phyloP scores from a whole-genome alignment of 2,797 vertebrate genomes.

The Sebastes matsubarae region DNA sequence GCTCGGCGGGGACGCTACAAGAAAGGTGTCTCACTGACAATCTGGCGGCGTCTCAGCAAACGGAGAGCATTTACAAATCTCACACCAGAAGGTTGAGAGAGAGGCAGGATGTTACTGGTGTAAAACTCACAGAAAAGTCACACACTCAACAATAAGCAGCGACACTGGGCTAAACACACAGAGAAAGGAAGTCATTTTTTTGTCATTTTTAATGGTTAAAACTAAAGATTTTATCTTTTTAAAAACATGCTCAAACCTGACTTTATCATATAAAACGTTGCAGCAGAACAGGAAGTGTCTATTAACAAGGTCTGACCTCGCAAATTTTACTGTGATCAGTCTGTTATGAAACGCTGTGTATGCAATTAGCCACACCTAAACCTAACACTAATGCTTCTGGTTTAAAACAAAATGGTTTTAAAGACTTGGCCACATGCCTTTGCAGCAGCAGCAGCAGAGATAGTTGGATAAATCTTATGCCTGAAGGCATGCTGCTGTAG shows the following conservation, averaged over 20 bases:
- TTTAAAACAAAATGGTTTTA: conserved; percentile 15
- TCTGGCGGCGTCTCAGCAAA: conserved; percentile 60
- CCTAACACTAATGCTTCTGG: conserved; percentile 34
- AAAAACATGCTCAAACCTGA: neutral
- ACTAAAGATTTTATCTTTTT: neutral
- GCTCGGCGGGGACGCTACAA: conserved; percentile 45
- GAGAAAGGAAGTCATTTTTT: neutral
- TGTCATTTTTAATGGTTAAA: conserved; percentile 2
- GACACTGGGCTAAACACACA: conserved; percentile 1
- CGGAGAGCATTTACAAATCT: conserved; percentile 67
- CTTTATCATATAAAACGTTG: neutral
- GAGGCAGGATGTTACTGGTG: conserved; percentile 54
- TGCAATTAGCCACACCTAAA: conserved; percentile 11
- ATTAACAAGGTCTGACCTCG: neutral
- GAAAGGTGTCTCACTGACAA: conserved; percentile 62
- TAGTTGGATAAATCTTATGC: neutral
- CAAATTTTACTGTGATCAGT: neutral
- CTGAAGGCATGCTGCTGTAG: neutral
- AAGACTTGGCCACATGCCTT: conserved; percentile 16
- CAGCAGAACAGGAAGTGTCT: neutral
- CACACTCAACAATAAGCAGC: conserved; percentile 27
- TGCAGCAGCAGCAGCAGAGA: conserved; percentile 16
- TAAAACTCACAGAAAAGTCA: conserved; percentile 42
- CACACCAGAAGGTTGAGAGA: conserved; percentile 63
- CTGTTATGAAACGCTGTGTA: neutral